Evolutionary conservation across 2,888 invertebrate species (phyloP), one percentile per base, ranked within the genome.

Genomic region (Oscheius sp.): DNA sequence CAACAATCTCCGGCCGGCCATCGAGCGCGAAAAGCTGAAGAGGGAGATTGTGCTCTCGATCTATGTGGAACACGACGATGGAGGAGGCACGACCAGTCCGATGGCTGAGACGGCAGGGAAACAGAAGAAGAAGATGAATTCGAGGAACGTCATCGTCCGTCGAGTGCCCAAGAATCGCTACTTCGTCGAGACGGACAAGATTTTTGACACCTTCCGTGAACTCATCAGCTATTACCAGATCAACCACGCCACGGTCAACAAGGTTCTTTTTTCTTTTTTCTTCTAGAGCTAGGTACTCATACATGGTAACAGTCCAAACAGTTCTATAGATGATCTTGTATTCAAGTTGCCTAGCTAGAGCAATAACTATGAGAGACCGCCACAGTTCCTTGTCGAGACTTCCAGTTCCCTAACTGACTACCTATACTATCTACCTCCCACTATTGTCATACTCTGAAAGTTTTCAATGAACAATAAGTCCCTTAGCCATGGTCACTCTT

Each of bases 61-160:
- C 11, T 60, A 2, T 35, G 13, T 35, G 60, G 60, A 60, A 10
- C 9, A 33, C 60, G 60, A 60, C 2, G 11, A n/a, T 9, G 58
- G 32, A 32, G 11, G 7, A 53, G 11, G 53, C 29, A n/a, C 53
- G 7, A 4, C 4, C 13, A 5, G 53, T 11, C 53, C 13, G 53
- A 9, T 4, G 13, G 3, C 4, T 2, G 21, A 13, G 9, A 2
- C 21, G 21, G 29, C n/a, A 9, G 9, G 2, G 21, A 2, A 9
- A 10, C 57, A 29, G 33, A 29, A 57, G n/a, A 33, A 57, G 42
- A 42, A 21, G 21, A 9, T 55, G 2, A 48, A 65, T 4, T 2
- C 13, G 65, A 50, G 70, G n/a, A 70, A 70, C 32, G 37, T 70
- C 37, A 58, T 70, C 47, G 21, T 70, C 48, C 47, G 50, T n/a